Evolutionary conservation across 2,113 vertebrate genomes (phyloP).

Genomic region (Mesocricetus auratus): DNA sequence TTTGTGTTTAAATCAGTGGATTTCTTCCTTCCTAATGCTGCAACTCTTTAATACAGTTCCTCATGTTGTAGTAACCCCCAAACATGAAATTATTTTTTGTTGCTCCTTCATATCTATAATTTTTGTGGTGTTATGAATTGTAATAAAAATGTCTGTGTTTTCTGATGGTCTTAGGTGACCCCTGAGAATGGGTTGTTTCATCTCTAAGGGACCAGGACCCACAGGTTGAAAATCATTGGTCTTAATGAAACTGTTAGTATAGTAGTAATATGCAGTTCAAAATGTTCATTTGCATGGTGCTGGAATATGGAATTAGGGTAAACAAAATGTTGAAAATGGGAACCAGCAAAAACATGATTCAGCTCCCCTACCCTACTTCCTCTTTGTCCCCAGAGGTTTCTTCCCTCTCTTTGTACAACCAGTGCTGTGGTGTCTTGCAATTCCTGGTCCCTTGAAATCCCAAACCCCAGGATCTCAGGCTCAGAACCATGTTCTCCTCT

Average conservation of each 20-base stretch:
- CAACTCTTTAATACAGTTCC: background rate
- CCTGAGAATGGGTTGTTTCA: no score
- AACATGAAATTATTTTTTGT: background rate
- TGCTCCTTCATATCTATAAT: background rate
- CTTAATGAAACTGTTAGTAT: background rate
- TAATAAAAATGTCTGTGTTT: background rate
- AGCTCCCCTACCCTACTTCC: accelerated
- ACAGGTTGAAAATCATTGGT: background rate
- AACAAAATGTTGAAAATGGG: no score
- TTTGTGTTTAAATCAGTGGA: background rate
- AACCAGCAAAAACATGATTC: background rate
- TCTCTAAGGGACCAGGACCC: background rate
- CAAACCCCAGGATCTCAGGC: background rate
- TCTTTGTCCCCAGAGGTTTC: background rate
- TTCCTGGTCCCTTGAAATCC: accelerated
- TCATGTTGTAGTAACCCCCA: background rate
- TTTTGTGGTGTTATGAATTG: background rate
- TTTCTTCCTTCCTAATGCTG: background rate
- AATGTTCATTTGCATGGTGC: background rate
- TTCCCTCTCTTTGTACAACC: background rate
- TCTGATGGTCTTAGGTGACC: background rate
- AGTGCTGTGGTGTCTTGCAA: no score
- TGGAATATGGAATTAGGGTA: background rate
- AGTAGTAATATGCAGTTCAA: background rate
- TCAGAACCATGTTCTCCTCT: no score